Percentiles rank a stretch among this genome's conserved stretches.
phyloP scores from a whole-genome alignment of 2,113 vertebrate genomes.

The Thomomys bottae region DNA sequence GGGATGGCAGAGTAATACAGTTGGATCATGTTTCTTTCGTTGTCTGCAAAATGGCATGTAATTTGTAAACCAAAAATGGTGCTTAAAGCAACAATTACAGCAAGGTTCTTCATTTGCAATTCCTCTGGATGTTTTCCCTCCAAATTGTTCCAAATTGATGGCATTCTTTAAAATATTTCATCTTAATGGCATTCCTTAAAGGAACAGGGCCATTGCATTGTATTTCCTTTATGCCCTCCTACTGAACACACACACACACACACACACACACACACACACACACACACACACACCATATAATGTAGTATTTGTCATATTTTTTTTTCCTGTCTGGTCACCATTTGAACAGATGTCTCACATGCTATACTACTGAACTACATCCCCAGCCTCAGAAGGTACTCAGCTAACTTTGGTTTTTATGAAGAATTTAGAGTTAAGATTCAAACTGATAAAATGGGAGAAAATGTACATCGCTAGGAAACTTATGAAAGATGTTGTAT shows the following conservation, averaged over 20 bases:
- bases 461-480: not conserved
- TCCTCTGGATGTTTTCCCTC: not conserved
- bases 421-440: constrained; percentile 24
- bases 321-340: not conserved
- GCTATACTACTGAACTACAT: not conserved
- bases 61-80: constrained; percentile 76
- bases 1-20: constrained; percentile 66
- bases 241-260: not conserved
- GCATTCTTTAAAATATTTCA: constrained; percentile 37
- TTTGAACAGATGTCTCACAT: not conserved
- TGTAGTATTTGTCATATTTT: not conserved
- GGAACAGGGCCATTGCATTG: not conserved
- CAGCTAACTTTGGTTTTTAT: not conserved
- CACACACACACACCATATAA: not conserved
- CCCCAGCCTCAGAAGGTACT: not conserved
- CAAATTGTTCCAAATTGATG: constrained; percentile 43
- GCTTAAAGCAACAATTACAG: constrained; percentile 66
- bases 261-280: not conserved
- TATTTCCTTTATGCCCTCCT: not conserved
- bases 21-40: constrained; percentile 71
- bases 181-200: constrained; percentile 34
- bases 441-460: not conserved
- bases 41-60: constrained; percentile 73
- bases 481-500: not conserved
- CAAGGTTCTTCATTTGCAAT: constrained; percentile 64